phyloP scores from a whole-genome alignment of 1,140 invertebrate species.

The Palaemon carinicauda region DNA sequence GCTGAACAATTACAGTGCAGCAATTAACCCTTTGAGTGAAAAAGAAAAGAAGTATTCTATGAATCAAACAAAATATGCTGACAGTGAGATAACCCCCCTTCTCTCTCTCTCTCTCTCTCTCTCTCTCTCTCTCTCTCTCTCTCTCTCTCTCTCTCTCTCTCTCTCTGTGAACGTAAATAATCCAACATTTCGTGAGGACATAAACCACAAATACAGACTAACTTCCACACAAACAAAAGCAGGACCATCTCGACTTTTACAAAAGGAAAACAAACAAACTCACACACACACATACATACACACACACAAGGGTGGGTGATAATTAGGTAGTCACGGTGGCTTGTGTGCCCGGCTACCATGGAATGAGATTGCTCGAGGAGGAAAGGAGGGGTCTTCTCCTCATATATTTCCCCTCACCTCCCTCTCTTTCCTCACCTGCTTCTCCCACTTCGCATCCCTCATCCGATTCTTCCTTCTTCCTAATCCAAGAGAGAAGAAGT shows the following conservation, averaged over 20 bases:
- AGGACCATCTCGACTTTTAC: not conserved
- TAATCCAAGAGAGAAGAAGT: too few relatives aligned
- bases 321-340: constrained; percentile 46
- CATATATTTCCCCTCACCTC: not conserved
- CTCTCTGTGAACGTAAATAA: too few relatives aligned
- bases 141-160: not conserved
- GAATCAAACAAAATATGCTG: too few relatives aligned
- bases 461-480: not conserved
- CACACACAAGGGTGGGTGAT: constrained; percentile 19
- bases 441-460: not conserved
- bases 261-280: not conserved
- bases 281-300: constrained; percentile 22
- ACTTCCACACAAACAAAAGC: not conserved
- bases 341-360: constrained; percentile 6
- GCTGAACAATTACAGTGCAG: too few relatives aligned
- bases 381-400: not conserved
- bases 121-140: not conserved
- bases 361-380: constrained; percentile 23
- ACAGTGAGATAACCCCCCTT: too few relatives aligned
- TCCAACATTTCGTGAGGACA: not conserved
- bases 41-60: too few relatives aligned
- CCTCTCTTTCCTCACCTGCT: not conserved
- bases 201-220: not conserved
- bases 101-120: not conserved
- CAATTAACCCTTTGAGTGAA: too few relatives aligned